A percentile compares a stretch with the other conserved stretches of the same genome.
Evolutionary conservation across 2,113 vertebrate genomes (phyloP).

Genomic region (Willisornis vidua): DNA sequence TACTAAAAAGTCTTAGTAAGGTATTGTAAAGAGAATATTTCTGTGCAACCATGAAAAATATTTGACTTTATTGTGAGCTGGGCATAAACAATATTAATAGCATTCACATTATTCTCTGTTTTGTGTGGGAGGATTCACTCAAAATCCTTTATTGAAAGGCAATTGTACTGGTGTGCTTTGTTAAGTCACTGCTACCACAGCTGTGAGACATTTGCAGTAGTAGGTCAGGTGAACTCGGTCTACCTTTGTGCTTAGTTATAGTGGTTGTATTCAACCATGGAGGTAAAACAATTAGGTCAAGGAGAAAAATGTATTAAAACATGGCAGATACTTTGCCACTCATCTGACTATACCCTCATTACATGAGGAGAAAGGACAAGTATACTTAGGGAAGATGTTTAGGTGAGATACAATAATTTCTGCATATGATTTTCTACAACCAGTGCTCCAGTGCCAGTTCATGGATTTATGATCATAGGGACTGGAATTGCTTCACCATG

Average conservation of each 20-base stretch:
- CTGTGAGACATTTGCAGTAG: background rate
- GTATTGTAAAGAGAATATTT: background rate
- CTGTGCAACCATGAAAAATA: background rate
- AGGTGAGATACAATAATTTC: background rate
- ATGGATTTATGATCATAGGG: background rate
- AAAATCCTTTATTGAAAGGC: background rate
- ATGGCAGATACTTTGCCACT: background rate
- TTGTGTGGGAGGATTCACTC: background rate
- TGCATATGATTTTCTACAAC: background rate
- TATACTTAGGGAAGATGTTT: background rate
- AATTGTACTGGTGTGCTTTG: background rate
- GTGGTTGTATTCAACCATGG: accelerated
- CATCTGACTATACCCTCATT: background rate
- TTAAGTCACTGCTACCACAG: background rate
- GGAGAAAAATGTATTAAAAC: background rate
- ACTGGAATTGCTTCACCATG: background rate
- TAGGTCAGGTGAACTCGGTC: background rate
- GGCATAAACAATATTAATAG: background rate
- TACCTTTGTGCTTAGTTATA: background rate
- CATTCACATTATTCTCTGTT: background rate
- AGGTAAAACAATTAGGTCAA: background rate
- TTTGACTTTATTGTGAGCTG: background rate
- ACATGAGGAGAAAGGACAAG: background rate
- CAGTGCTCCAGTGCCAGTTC: background rate
- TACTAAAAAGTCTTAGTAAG: background rate